A percentile compares a stretch with the other conserved stretches of the same genome.
Conservation (phyloP, 92 coral and sea anemone species). For the Montipora capitata region DNA sequence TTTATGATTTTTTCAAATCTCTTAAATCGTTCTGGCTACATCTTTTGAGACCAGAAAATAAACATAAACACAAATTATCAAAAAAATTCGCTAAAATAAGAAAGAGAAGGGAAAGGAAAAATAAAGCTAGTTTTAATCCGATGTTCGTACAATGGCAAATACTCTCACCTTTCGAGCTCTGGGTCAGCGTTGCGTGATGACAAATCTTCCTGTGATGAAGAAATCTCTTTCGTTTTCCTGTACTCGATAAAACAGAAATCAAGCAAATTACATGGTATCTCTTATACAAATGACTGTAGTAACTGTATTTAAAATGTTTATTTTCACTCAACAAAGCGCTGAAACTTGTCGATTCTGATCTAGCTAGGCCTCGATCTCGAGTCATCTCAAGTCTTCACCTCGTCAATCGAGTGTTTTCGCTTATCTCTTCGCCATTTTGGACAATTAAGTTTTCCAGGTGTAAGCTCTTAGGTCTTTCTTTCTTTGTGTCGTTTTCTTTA, state of each 20-base stretch:
- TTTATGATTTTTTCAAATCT: too few species aligned
- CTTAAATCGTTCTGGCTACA: too few species aligned
- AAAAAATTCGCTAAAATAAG: background rate
- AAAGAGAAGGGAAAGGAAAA: background rate
- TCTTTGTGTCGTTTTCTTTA: conserved; percentile 50
- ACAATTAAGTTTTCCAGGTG: conserved; percentile 49
- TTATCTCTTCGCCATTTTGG: conserved; percentile 2
- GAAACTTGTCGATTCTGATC: background rate
- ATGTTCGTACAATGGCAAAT: too few species aligned
- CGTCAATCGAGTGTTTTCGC: conserved; percentile 17
- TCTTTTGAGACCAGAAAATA: too few species aligned
- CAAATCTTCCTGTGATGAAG: conserved; percentile 70
- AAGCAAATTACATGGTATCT: background rate
- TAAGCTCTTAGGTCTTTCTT: conserved; percentile 71
- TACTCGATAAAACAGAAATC: conserved; percentile 10
- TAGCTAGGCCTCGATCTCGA: too few species aligned
- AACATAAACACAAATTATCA: too few species aligned
- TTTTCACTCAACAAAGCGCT: background rate
- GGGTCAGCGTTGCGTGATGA: conserved; percentile 40
- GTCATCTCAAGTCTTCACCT: background rate
- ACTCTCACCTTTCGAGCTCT: conserved; percentile 53
- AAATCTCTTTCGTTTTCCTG: conserved; percentile 60
- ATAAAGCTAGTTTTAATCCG: background rate
- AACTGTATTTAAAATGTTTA: background rate
- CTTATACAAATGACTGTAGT: background rate